Conservation (phyloP, 2,113 vertebrate genomes). For the Piaya cayana region DNA sequence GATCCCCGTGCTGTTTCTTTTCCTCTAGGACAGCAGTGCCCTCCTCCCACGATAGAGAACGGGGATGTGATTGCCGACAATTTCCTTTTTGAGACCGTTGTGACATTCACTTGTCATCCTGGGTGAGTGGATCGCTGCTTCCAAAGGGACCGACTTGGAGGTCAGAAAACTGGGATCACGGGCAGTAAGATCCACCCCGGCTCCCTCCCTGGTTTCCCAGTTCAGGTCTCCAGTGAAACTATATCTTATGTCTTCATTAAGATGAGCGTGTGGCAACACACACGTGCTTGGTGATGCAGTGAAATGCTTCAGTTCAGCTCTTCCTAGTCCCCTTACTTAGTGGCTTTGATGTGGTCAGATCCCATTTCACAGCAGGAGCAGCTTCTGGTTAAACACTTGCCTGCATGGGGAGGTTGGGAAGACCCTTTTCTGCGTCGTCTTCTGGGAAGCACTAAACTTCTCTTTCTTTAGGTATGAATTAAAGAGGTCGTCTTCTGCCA, state of each 20-base stretch:
- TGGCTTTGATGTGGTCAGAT: not conserved
- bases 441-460: not conserved
- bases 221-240: not conserved
- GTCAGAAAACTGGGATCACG: not conserved
- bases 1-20: not conserved
- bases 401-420: not conserved
- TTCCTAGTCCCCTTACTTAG: not conserved
- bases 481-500: not conserved
- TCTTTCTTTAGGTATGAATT: not conserved
- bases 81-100: not conserved
- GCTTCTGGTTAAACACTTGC: not conserved
- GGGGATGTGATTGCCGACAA: not conserved
- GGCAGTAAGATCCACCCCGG: not conserved
- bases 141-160: rapidly evolving
- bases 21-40: not conserved
- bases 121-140: not conserved
- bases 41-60: not conserved
- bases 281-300: not conserved
- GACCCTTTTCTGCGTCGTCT: not conserved
- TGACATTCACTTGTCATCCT: not conserved
- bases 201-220: not conserved
- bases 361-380: not conserved
- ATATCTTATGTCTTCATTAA: not conserved
- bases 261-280: not conserved
- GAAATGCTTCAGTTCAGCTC: rapidly evolving